Evolutionary conservation across 2,888 invertebrate species (phyloP), one percentile per base, ranked within the genome.

Genomic region (Patella depressa): DNA sequence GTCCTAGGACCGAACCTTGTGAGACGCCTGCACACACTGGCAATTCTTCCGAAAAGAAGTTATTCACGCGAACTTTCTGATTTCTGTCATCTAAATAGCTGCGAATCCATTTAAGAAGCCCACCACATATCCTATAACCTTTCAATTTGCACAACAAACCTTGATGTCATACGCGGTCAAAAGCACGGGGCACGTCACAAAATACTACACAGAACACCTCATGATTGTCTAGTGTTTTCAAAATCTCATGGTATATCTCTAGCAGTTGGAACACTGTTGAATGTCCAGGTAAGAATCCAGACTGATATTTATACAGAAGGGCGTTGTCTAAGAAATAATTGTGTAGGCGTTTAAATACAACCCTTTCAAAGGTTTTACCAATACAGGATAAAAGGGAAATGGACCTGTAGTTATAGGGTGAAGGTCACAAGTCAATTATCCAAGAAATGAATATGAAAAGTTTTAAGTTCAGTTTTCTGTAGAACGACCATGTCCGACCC

Each of bases 391-490:
- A 84, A 5, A 84, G 71, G 1, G 79, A 83, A 14, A 84, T 75
- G 17, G 83, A 84, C 71, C 81, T 73, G 70, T 84, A 83, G 76
- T 85, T 85, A 24, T 24, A n/a, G n/a, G n/a, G n/a, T n/a, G n/a
- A n/a, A n/a, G n/a, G n/a, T n/a, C n/a, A n/a, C n/a, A n/a, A n/a
- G n/a, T n/a, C n/a, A n/a, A n/a, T n/a, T n/a, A n/a, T n/a, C n/a
- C n/a, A n/a, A n/a, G n/a, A n/a, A n/a, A n/a, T n/a, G n/a, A n/a
- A n/a, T n/a, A n/a, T n/a, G n/a, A n/a, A n/a, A n/a, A n/a, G n/a
- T n/a, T n/a, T n/a, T n/a, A n/a, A n/a, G n/a, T n/a, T n/a, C n/a
- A n/a, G n/a, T n/a, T n/a, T n/a, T n/a, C n/a, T n/a, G n/a, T n/a
- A n/a, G n/a, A n/a, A n/a, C n/a, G n/a, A n/a, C n/a, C n/a, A n/a